Percentiles rank a stretch among this genome's conserved stretches.
Evolutionary conservation across 2,888 invertebrate genomes (phyloP).

Genomic region (Pachydiplax longipennis): DNA sequence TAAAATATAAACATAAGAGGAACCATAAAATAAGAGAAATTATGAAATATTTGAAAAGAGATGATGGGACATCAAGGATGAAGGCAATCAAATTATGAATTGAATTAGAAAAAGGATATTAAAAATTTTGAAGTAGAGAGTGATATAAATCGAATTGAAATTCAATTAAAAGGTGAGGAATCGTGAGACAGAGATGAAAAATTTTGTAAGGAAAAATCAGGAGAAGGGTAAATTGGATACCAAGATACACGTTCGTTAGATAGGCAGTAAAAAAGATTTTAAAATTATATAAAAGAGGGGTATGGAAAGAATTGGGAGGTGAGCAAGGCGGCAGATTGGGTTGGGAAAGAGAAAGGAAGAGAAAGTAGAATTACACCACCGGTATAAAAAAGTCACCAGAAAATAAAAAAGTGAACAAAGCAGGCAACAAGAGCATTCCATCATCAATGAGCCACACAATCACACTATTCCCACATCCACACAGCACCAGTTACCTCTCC

Average conservation of each 20-base stretch:
- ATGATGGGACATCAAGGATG: not conserved
- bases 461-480: slow-evolving; percentile 40
- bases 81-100: not conserved
- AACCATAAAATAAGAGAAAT: not conserved
- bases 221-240: not conserved
- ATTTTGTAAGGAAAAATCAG: not conserved
- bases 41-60: not conserved
- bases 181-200: not conserved
- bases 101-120: not conserved
- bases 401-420: slow-evolving; percentile 43
- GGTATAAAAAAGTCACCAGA: slow-evolving; percentile 41
- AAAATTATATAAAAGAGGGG: not conserved
- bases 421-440: slow-evolving; percentile 43
- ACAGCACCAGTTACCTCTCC: slow-evolving; percentile 38
- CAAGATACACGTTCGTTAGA: not conserved
- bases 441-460: slow-evolving; percentile 36
- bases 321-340: not conserved
- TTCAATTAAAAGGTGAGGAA: not conserved
- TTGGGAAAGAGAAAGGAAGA: slow-evolving; percentile 41
- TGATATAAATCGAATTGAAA: not conserved
- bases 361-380: slow-evolving; percentile 45
- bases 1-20: not conserved
- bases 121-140: not conserved
- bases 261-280: slow-evolving; percentile 1
- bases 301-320: not conserved